Evolutionary conservation across 2,888 invertebrate species (phyloP).

Genomic region (Troides oblongomaculatus): DNA sequence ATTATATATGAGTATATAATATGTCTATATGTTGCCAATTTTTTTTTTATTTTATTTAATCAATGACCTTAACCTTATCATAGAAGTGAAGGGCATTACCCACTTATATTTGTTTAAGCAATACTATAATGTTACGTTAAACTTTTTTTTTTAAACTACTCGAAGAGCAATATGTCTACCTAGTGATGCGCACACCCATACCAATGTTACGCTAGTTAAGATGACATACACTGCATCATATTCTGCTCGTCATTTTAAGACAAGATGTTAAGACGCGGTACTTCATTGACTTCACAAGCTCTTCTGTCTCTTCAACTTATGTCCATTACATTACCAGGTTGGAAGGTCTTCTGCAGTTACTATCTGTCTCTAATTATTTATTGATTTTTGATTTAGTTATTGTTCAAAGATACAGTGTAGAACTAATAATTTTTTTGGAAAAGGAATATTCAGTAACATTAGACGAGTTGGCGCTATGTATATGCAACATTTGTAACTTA

Average conservation of each 20-base stretch:
- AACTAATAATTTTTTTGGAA: neutral
- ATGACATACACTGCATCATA: too few relatives aligned
- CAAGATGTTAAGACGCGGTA: neutral
- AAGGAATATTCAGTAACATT: neutral
- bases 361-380: too few relatives aligned
- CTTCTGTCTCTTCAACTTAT: too few relatives aligned
- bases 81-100: neutral
- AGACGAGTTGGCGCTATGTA: slow-evolving; percentile 14
- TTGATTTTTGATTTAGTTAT: too few relatives aligned
- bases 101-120: neutral
- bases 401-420: too few relatives aligned
- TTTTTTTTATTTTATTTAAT: neutral
- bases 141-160: neutral
- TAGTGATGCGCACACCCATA: too few relatives aligned
- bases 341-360: neutral
- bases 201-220: too few relatives aligned
- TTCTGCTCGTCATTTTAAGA: too few relatives aligned
- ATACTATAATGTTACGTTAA: neutral
- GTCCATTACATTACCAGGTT: neutral
- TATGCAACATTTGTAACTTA: slow-evolving; percentile 10
- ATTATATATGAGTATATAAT: too few relatives aligned
- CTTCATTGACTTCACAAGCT: neutral
- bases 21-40: neutral
- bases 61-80: neutral
- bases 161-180: too few relatives aligned